A percentile compares a stretch with the other conserved stretches of the same genome.
Conservation (phyloP, 2,113 vertebrate species). For the Petrocephalus zakoni region DNA sequence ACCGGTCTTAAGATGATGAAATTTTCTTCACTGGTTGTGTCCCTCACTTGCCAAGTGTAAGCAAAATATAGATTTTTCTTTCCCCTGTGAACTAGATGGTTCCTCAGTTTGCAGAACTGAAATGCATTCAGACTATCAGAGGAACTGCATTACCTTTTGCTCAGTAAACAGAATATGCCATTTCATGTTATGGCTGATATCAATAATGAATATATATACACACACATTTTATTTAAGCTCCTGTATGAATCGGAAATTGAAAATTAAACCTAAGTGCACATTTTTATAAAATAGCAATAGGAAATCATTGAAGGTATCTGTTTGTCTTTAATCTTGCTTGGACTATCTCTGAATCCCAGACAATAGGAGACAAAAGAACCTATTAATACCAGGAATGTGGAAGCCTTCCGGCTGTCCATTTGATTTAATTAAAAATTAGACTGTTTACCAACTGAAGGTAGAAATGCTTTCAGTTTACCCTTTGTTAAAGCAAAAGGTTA, state of each 20-base stretch:
- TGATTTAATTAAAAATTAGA: conserved; percentile 12
- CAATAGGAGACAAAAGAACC: neutral
- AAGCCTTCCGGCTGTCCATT: conserved; percentile 1
- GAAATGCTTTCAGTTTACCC: neutral
- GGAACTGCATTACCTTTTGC: neutral
- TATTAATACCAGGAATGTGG: neutral
- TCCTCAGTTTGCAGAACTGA: neutral
- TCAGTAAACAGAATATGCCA: neutral
- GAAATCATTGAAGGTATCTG: neutral
- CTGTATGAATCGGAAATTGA: neutral
- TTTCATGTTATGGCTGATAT: neutral
- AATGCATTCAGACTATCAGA: neutral
- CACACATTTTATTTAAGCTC: neutral
- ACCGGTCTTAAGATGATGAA: neutral
- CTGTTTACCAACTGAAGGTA: conserved; percentile 10
- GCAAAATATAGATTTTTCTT: neutral
- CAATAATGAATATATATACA: neutral
- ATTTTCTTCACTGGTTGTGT: neutral
- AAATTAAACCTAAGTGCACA: neutral
- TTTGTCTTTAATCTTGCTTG: conserved; percentile 4
- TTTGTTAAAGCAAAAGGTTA: neutral
- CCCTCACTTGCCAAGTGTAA: neutral
- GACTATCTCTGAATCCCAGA: neutral
- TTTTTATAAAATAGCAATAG: neutral
- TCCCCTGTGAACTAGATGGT: neutral